A percentile compares a stretch with the other conserved stretches of the same genome.
phyloP scores from a whole-genome alignment of 2,797 vertebrate species.

The Brotula barbata region DNA sequence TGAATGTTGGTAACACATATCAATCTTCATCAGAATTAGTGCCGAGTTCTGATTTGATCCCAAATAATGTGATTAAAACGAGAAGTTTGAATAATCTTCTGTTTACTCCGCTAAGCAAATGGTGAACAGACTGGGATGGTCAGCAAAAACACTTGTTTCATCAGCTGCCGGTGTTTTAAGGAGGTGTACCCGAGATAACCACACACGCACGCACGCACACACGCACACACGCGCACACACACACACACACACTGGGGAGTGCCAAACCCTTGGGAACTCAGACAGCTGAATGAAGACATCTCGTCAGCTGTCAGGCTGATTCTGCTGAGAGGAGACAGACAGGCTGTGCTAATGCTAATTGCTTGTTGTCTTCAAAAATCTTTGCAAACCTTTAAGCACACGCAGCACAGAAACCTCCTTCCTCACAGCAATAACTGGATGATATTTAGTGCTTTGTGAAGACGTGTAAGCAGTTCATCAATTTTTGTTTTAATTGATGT shows the following conservation, averaged over 20 bases:
- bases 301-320: slow-evolving; percentile 64
- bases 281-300: slow-evolving; percentile 69
- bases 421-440: neutral
- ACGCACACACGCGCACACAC: slow-evolving; percentile 24
- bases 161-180: slow-evolving; percentile 66
- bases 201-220: slow-evolving; percentile 22
- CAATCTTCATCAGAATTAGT: too few species aligned
- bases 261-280: slow-evolving; percentile 44
- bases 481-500: too few species aligned
- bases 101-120: slow-evolving; percentile 47
- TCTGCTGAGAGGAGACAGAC: slow-evolving; percentile 46
- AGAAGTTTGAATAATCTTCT: slow-evolving; percentile 16
- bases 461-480: too few species aligned
- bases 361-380: slow-evolving; percentile 4
- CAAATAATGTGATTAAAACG: slow-evolving; percentile 2
- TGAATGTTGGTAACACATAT: too few species aligned
- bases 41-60: slow-evolving; percentile 8
- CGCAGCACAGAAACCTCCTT: neutral
- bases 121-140: slow-evolving; percentile 56
- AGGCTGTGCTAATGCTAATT: slow-evolving; percentile 19
- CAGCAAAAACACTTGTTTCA: slow-evolving; percentile 70
- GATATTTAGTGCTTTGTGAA: neutral
- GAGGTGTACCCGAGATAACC: slow-evolving; percentile 13
- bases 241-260: slow-evolving; percentile 31
- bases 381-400: neutral